Percentiles rank a stretch among this genome's conserved stretches.
Conservation (phyloP, 2,888 invertebrate genomes). For the Pyrgus malvae region DNA sequence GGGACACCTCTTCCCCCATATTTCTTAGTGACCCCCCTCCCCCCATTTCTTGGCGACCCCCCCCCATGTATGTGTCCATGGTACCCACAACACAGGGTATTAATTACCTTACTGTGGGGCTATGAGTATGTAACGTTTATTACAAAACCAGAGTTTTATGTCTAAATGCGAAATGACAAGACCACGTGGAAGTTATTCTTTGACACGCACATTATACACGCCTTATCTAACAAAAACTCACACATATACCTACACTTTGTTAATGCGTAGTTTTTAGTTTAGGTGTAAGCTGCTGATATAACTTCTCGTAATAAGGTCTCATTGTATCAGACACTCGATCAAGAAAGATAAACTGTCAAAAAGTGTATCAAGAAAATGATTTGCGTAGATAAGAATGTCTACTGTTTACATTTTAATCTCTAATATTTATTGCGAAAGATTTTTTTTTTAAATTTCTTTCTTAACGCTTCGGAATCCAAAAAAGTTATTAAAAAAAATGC, state of each 20-base stretch:
- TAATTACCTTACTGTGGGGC: background rate
- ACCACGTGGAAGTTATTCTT: conserved; percentile 16
- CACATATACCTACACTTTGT: background rate
- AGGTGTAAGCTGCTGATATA: conserved; percentile 9
- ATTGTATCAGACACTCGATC: conserved; percentile 14
- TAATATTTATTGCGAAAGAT: conserved; percentile 1
- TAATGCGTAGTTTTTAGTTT: conserved; percentile 21
- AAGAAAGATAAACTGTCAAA: conserved; percentile 17
- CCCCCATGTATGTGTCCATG: background rate
- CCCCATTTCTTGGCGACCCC: too few relatives aligned
- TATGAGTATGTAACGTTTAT: too few relatives aligned
- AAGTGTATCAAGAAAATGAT: background rate
- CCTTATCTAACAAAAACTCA: conserved; percentile 14
- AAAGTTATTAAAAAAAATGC: too few relatives aligned
- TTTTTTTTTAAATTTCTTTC: background rate
- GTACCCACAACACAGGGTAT: background rate
- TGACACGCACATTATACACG: conserved; percentile 10
- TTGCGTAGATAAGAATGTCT: conserved; percentile 5
- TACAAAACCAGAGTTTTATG: too few relatives aligned
- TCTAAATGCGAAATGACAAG: background rate
- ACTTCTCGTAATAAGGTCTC: background rate
- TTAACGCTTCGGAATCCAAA: too few relatives aligned
- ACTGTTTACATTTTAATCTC: conserved; percentile 1
- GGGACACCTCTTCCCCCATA: too few relatives aligned
- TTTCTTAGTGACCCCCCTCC: too few relatives aligned